Conservation (phyloP, 2,888 invertebrate species). For the Caenorhabditis angaria region DNA sequence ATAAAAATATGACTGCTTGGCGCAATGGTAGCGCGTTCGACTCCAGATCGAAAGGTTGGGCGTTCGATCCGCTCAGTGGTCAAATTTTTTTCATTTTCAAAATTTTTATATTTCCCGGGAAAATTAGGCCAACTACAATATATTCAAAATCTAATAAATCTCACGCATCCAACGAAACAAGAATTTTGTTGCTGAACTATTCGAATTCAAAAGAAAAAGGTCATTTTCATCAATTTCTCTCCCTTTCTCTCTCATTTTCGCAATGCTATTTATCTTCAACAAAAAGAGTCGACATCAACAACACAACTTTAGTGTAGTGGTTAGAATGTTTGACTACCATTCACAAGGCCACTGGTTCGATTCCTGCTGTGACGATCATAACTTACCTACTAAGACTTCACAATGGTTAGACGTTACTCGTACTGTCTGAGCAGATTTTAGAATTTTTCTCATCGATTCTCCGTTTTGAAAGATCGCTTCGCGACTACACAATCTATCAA, state of each 20-base stretch:
- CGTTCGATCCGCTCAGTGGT: slow-evolving; percentile 59
- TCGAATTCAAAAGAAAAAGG: too few relatives aligned
- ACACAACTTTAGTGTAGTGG: not conserved
- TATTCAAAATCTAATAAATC: too few relatives aligned
- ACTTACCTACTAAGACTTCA: slow-evolving; percentile 48
- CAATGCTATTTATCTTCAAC: not conserved
- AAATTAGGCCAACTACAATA: too few relatives aligned
- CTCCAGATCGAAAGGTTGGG: slow-evolving; percentile 61
- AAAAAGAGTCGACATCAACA: not conserved
- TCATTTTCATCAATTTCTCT: not conserved
- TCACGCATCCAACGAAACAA: not conserved
- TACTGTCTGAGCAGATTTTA: slow-evolving; percentile 50
- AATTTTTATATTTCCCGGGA: not conserved
- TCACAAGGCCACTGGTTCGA: slow-evolving; percentile 14
- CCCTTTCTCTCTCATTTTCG: not conserved
- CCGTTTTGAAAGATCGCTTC: too few relatives aligned
- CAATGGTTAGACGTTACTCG: slow-evolving; percentile 50
- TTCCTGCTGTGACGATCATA: slow-evolving; percentile 40
- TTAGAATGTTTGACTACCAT: not conserved
- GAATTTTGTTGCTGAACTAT: not conserved
- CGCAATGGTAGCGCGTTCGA: slow-evolving; percentile 61
- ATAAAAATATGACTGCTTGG: slow-evolving; percentile 42
- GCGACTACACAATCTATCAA: too few relatives aligned
- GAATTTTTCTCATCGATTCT: too few relatives aligned
- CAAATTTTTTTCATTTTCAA: slow-evolving; percentile 22